Evolutionary conservation across 1,140 invertebrate genomes (phyloP), one percentile per base, ranked within the genome.

Genomic region (Lasioglossum albipes): DNA sequence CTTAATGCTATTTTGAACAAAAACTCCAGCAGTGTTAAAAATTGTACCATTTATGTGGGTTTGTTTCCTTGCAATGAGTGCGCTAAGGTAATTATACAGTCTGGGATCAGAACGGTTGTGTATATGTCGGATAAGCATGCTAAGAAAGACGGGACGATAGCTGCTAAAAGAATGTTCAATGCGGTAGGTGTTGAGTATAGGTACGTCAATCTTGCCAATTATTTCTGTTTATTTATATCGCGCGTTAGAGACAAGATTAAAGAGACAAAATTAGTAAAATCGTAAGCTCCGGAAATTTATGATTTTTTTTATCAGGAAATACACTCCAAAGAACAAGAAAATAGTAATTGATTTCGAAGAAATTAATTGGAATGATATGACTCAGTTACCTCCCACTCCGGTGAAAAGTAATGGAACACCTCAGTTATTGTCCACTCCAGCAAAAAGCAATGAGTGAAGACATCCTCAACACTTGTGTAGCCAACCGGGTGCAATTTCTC

Each of bases 51-150:
- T 1, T 99, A 98, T 92, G 97, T 98, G 0, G 96, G 95, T 0
- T 91, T 98, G 10, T 99, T 99, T 92, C 98, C 98, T 0, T 99
- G 98, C 90, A 99, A 99, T 90, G 98, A 99, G 93, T 99, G 98
- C 95, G 97, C 98, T 0, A 99, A 99, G 94, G 93, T 98, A 5
- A 98, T 99, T n/a, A 98, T 99, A 89, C 98, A 99, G 90, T 96
- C 97, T n/a, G 97, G 97, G 6, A 98, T 99, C 18, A 96, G 93
- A 79, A 94, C 96, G 89, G 94, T 98, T 6, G 92, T 97, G 16
- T 99, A 97, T 90, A 92, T 97, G 81, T 97, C 95, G 0, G 96
- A 98, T 92, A 98, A 98, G 90, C 94, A 98, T 91, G 91, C 92
- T 4, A 84, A 96, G 0, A 97, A 97, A 90, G 81, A 91, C 0